Percentiles rank a stretch among this genome's conserved stretches.
These are phyloP conservation scores for Scatophagus argus DNA, from an alignment of 2,113 vertebrate species.

Conservation along the genomic window DNA sequence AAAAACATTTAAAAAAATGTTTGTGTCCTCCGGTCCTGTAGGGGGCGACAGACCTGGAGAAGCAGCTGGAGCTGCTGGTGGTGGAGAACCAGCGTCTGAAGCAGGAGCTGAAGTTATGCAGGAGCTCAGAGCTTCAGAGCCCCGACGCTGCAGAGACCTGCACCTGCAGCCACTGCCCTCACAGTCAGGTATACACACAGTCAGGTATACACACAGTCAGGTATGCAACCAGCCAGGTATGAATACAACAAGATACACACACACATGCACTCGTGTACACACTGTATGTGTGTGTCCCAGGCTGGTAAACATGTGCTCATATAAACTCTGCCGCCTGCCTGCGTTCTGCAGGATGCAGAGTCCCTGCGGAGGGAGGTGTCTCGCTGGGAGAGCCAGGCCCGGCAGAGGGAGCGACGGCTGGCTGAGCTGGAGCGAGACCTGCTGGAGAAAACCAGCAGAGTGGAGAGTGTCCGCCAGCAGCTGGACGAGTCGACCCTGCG, in stretches of 20 bases:
- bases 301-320: not conserved
- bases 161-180: conserved; percentile 80
- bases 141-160: conserved; percentile 34
- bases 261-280: too few relatives aligned
- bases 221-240: not conserved
- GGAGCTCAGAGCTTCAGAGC: conserved; percentile 83
- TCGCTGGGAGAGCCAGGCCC: conserved; percentile 80
- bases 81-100: conserved; percentile 92
- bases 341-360: conserved; percentile 62
- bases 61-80: conserved; percentile 92
- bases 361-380: conserved; percentile 67
- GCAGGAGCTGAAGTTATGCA: conserved; percentile 88
- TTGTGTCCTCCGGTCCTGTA: conserved; percentile 61
- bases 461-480: conserved; percentile 84
- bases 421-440: conserved; percentile 86
- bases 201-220: not conserved
- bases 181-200: conserved; percentile 83
- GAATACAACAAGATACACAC: not conserved
- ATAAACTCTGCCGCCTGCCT: not conserved
- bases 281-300: too few relatives aligned
- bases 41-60: conserved; percentile 93
- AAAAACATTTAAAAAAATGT: too few relatives aligned
- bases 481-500: conserved; percentile 86
- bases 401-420: conserved; percentile 83
- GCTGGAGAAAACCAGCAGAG: conserved; percentile 79